phyloP scores from a whole-genome alignment of 2,888 invertebrate species.

The Lysandra coridon region DNA sequence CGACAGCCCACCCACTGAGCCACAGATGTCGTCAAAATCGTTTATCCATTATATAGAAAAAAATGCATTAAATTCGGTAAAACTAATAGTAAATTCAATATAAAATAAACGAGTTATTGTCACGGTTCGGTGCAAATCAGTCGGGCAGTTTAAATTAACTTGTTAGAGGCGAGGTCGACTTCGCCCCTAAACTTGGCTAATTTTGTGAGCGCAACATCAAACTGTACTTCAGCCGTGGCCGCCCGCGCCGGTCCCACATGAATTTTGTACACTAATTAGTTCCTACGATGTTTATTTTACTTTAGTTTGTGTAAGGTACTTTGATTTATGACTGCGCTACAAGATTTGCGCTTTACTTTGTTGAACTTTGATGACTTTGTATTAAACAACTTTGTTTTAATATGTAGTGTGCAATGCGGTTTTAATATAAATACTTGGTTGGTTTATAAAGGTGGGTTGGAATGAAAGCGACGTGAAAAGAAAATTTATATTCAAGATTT shows the following conservation, averaged over 20 bases:
- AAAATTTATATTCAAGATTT: not conserved
- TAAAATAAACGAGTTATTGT: conserved; percentile 75
- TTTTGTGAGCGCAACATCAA: conserved; percentile 78
- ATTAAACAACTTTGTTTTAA: not conserved
- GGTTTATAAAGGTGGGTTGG: not conserved
- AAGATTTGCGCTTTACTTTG: conserved; percentile 34
- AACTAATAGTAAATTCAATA: conserved; percentile 53
- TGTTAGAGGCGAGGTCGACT: conserved; percentile 71
- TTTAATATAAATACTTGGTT: not conserved
- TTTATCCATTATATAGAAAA: no score
- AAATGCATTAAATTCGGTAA: not conserved
- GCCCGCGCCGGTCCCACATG: conserved; percentile 73
- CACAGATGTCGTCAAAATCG: no score
- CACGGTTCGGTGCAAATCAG: conserved; percentile 73
- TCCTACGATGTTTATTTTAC: conserved; percentile 75
- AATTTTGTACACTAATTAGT: conserved; percentile 78
- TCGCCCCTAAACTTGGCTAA: conserved; percentile 77
- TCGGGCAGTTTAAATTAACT: conserved; percentile 78
- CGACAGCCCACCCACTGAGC: no score
- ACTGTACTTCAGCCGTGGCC: conserved; percentile 73
- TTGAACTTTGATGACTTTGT: conserved; percentile 24
- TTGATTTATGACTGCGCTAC: conserved; percentile 65
- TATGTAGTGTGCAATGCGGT: not conserved
- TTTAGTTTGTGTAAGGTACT: conserved; percentile 66
- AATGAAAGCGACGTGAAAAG: no score